These are phyloP conservation scores for Naja naja DNA, from an alignment of 2,113 vertebrate species.

Conservation along the genomic window DNA sequence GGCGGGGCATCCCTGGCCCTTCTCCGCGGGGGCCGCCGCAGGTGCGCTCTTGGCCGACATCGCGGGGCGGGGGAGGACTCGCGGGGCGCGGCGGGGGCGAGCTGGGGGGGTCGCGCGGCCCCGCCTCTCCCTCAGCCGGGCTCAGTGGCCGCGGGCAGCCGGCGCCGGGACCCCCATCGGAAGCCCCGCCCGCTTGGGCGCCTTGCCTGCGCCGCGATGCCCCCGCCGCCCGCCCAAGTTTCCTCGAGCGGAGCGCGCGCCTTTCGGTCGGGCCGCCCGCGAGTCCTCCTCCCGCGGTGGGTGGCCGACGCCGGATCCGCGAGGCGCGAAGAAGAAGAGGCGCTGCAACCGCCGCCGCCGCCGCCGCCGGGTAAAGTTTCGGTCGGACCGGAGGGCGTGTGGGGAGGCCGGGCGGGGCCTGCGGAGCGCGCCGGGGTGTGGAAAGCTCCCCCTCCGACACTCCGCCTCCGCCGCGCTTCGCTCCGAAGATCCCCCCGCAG, in stretches of 20 bases:
- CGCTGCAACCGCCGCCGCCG: slow-evolving; percentile 14
- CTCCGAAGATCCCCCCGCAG: not conserved
- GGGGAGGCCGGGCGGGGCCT: slow-evolving; percentile 19
- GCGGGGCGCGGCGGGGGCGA: no score
- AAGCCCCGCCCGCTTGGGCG: not conserved
- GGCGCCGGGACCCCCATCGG: slow-evolving; percentile 44
- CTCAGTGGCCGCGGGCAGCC: not conserved
- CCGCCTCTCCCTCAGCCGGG: slow-evolving; percentile 33
- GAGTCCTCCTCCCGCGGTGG: not conserved
- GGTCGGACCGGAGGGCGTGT: slow-evolving; percentile 33
- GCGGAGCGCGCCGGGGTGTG: slow-evolving; percentile 36
- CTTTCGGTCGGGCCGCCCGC: not conserved
- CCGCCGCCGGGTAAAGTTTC: slow-evolving; percentile 53
- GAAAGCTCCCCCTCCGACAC: slow-evolving; percentile 7
- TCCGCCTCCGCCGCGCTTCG: not conserved
- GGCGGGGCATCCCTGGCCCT: slow-evolving; percentile 24
- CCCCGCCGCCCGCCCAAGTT: not conserved
- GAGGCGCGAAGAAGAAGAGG: not conserved
- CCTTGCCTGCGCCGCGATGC: not conserved
- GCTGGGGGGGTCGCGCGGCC: not conserved
- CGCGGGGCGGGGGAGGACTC: slow-evolving; percentile 63
- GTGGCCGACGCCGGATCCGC: not conserved
- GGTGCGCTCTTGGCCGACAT: slow-evolving; percentile 69
- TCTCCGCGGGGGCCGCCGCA: slow-evolving; percentile 65
- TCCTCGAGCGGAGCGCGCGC: not conserved